Conservation (phyloP, 2,888 invertebrate genomes). For the Clitarchus hookeri region DNA sequence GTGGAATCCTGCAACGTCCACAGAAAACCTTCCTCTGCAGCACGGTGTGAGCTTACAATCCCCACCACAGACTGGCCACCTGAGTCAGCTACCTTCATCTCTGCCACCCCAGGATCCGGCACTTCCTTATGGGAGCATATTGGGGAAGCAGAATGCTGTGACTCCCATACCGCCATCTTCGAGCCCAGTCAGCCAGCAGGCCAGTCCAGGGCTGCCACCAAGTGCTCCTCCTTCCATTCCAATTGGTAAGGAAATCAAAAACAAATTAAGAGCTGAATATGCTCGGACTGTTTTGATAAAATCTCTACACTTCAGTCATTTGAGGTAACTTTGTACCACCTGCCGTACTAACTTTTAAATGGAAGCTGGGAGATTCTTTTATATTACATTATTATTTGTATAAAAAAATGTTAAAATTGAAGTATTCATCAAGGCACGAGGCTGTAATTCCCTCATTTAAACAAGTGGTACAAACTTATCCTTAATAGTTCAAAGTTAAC, state of each 20-base stretch:
- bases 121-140: background rate
- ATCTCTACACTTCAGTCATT: too few species aligned
- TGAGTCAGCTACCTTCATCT: background rate
- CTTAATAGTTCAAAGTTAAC: too few species aligned
- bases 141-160: background rate
- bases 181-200: background rate
- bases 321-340: too few species aligned
- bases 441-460: too few species aligned
- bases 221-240: background rate
- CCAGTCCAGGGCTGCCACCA: background rate
- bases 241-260: background rate
- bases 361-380: too few species aligned
- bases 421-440: too few species aligned
- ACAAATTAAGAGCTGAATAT: too few species aligned
- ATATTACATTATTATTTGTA: too few species aligned
- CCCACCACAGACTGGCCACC: background rate
- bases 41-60: background rate
- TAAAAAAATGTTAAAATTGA: too few species aligned
- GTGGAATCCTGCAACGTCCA: background rate
- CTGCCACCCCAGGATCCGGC: background rate
- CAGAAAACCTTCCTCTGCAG: background rate
- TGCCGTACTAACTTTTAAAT: too few species aligned
- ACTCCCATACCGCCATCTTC: background rate
- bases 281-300: too few species aligned
- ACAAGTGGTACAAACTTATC: too few species aligned